Evolutionary conservation across 1,140 invertebrate species (phyloP).

Genomic region (Orius laevigatus): DNA sequence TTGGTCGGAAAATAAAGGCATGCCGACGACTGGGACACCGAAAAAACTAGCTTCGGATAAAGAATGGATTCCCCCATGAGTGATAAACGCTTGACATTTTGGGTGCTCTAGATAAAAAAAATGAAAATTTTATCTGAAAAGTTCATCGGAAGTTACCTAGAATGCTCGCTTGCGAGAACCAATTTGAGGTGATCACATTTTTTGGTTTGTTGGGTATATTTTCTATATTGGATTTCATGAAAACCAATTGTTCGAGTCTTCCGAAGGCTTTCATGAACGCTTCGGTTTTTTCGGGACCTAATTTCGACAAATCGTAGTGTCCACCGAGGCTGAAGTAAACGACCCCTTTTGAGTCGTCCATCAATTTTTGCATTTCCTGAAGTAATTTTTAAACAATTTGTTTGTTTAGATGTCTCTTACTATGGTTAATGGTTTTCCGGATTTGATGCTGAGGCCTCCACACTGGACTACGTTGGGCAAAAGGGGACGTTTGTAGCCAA

Average conservation of each 20-base stretch:
- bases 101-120: conserved; percentile 26
- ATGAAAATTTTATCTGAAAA: not conserved
- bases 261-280: too few relatives aligned
- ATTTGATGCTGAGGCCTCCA: conserved; percentile 30
- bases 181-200: conserved; percentile 3
- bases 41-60: conserved; percentile 31
- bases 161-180: conserved; percentile 4
- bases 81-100: conserved; percentile 32
- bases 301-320: too few relatives aligned
- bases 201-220: not conserved
- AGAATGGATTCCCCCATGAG: conserved; percentile 37
- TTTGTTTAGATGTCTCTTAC: too few relatives aligned
- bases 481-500: conserved; percentile 28
- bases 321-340: conserved; percentile 41
- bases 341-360: conserved; percentile 37
- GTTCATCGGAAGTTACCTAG: not conserved
- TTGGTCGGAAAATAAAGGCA: conserved; percentile 32
- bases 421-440: too few relatives aligned
- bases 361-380: conserved; percentile 35
- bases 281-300: too few relatives aligned
- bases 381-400: not conserved
- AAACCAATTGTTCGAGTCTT: not conserved
- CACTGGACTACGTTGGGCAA: conserved; percentile 38
- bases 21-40: conserved; percentile 31
- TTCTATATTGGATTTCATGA: conserved; percentile 3